These are phyloP conservation scores for Sarcophaga rosellei DNA, from an alignment of 2,888 invertebrate genomes.

Conservation along the genomic window DNA sequence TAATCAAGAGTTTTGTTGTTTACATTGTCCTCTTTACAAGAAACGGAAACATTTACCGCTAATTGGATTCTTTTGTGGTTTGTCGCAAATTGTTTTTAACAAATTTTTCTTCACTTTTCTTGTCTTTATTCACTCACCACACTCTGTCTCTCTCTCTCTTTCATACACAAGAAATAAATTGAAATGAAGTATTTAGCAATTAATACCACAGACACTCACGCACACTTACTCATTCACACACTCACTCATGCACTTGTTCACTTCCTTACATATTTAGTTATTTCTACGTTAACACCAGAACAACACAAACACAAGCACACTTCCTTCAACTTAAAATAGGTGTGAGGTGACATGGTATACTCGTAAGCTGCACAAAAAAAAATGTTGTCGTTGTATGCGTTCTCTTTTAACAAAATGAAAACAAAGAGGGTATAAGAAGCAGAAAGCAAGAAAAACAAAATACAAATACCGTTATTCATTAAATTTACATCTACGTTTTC, in stretches of 20 bases:
- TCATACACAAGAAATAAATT: too few species aligned
- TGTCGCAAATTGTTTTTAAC: neutral
- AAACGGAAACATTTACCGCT: conserved; percentile 13
- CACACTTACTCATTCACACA: too few species aligned
- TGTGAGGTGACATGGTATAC: neutral
- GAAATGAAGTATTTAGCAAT: neutral
- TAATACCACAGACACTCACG: too few species aligned
- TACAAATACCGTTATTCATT: neutral
- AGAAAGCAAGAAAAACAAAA: neutral
- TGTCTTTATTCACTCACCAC: too few species aligned
- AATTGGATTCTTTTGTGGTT: conserved; percentile 31
- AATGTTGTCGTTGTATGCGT: neutral
- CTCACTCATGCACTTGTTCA: too few species aligned
- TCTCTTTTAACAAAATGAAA: neutral
- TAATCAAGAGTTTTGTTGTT: neutral
- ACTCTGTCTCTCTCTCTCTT: too few species aligned
- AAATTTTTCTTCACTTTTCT: neutral
- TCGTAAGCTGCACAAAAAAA: neutral
- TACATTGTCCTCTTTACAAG: neutral
- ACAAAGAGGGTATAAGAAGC: neutral
- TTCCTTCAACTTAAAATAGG: neutral
- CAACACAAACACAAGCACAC: too few species aligned
- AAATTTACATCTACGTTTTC: neutral
- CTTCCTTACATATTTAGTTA: too few species aligned
- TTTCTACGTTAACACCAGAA: too few species aligned